Evolutionary conservation across 2,113 vertebrate genomes (phyloP).

Genomic region (Blennius ocellaris): DNA sequence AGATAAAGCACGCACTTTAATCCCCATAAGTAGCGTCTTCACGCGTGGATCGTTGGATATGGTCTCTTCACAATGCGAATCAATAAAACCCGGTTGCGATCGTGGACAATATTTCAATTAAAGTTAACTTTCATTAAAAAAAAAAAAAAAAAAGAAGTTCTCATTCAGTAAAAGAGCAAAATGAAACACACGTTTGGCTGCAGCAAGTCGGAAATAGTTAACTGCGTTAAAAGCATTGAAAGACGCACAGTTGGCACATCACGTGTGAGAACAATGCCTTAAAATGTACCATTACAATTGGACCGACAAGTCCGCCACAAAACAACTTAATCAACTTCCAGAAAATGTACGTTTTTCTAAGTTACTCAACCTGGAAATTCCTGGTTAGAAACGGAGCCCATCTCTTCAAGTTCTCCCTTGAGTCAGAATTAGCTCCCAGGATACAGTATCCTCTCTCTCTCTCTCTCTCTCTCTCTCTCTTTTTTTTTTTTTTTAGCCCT

Average conservation of each 20-base stretch:
- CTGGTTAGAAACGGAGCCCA: slow-evolving; percentile 94
- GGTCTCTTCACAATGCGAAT: slow-evolving; percentile 30
- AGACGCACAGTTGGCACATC: slow-evolving; percentile 1
- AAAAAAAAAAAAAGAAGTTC: no score
- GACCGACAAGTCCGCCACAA: background rate
- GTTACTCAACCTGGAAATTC: slow-evolving; percentile 90
- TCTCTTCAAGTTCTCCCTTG: slow-evolving; percentile 78
- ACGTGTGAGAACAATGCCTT: slow-evolving; percentile 41
- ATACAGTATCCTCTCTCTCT: slow-evolving; percentile 52
- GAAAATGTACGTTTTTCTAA: background rate
- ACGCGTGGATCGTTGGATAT: no score
- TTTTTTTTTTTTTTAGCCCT: slow-evolving; percentile 51
- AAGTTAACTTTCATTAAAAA: background rate
- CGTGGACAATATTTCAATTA: background rate
- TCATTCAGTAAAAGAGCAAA: no score
- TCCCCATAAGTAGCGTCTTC: no score
- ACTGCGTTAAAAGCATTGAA: slow-evolving; percentile 10
- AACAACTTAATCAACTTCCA: slow-evolving; percentile 26
- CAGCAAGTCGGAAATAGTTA: background rate
- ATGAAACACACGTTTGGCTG: background rate
- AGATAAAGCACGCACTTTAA: background rate
- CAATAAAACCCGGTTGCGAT: background rate
- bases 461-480: no score
- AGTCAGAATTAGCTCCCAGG: slow-evolving; percentile 72
- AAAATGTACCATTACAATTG: slow-evolving; percentile 8